These are phyloP conservation scores for Butorides virescens DNA, from an alignment of 2,113 vertebrate species.

Conservation along the genomic window DNA sequence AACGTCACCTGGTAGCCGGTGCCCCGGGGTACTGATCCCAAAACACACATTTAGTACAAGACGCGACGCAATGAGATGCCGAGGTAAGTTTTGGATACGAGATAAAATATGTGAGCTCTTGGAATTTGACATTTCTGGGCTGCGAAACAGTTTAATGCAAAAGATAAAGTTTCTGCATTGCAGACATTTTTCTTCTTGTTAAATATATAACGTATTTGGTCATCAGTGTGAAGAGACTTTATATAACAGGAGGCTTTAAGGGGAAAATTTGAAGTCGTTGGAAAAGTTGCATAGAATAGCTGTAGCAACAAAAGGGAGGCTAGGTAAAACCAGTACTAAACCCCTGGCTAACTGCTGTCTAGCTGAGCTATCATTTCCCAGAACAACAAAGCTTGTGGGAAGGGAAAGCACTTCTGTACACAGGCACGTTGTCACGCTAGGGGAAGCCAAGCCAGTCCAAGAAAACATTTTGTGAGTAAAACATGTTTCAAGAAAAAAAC, in stretches of 20 bases:
- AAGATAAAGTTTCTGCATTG: conserved; percentile 31
- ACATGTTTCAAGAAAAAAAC: neutral
- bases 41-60: neutral
- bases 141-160: neutral
- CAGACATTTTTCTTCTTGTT: conserved; percentile 17
- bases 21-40: neutral
- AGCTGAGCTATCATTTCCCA: neutral
- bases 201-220: neutral
- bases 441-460: neutral
- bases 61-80: neutral
- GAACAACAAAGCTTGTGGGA: neutral
- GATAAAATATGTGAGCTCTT: neutral
- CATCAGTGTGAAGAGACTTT: neutral
- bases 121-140: neutral
- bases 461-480: neutral
- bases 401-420: neutral
- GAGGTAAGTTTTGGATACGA: neutral
- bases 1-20: neutral
- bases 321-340: neutral
- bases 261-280: neutral
- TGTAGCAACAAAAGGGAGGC: neutral
- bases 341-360: neutral
- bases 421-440: rapidly evolving
- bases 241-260: neutral
- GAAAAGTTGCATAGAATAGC: neutral